Percentiles rank a stretch among this genome's conserved stretches.
phyloP scores from a whole-genome alignment of 2,888 invertebrate species.

The Lepidochitona cinerea region DNA sequence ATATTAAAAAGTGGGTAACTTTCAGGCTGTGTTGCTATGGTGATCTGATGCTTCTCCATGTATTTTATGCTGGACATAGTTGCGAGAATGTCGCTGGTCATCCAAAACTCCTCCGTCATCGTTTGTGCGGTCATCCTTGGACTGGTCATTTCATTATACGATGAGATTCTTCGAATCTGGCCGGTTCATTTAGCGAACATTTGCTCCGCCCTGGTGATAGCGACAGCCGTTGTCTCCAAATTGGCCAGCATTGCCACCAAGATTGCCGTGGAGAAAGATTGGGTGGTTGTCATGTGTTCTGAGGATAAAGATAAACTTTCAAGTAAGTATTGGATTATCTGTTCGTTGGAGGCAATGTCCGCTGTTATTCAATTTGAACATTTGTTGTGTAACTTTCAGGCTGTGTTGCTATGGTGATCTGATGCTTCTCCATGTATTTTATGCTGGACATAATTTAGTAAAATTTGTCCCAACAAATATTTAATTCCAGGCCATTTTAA shows the following conservation, averaged over 20 bases:
- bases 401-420: background rate
- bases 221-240: slow-evolving; percentile 68
- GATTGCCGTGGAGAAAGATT: slow-evolving; percentile 71
- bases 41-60: background rate
- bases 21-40: background rate
- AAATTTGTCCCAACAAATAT: too few species aligned
- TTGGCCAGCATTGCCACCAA: slow-evolving; percentile 67
- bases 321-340: too few species aligned
- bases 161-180: background rate
- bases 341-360: too few species aligned
- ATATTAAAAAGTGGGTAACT: too few species aligned
- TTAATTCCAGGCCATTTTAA: too few species aligned
- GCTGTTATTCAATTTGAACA: too few species aligned
- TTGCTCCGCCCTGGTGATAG: slow-evolving; percentile 61
- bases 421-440: background rate
- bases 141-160: slow-evolving; percentile 43
- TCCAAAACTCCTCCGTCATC: slow-evolving; percentile 72
- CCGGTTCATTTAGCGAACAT: slow-evolving; percentile 29
- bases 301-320: slow-evolving; percentile 68
- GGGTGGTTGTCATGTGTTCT: slow-evolving; percentile 72
- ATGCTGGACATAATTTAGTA: slow-evolving; percentile 68
- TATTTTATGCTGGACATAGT: slow-evolving; percentile 68
- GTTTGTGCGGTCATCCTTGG: slow-evolving; percentile 69
- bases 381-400: too few species aligned
- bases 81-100: slow-evolving; percentile 68